These are phyloP conservation scores for Empidonax alnorum DNA, from an alignment of 2,113 vertebrate species.

Conservation along the genomic window DNA sequence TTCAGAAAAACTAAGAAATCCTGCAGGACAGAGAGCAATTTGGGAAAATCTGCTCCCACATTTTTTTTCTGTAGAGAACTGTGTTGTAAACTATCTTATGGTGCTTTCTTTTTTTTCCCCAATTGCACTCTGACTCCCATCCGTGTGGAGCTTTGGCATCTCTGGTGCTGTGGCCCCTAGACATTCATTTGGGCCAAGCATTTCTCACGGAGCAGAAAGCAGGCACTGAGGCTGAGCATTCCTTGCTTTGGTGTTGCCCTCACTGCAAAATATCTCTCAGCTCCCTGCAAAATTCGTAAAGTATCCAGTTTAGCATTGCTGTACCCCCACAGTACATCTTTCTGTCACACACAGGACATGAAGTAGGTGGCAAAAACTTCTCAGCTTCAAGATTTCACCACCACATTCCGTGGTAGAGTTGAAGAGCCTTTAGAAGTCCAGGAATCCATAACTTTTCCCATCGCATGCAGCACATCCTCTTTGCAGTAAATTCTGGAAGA, in stretches of 20 bases:
- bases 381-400: background rate
- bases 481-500: background rate
- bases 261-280: background rate
- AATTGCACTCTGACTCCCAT: accelerated
- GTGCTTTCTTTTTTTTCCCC: background rate
- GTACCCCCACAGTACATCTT: background rate
- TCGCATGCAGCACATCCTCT: background rate
- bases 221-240: background rate
- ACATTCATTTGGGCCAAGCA: background rate
- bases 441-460: background rate
- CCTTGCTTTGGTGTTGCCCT: background rate
- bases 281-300: background rate
- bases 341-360: background rate
- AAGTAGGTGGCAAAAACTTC: background rate
- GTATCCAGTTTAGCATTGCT: background rate
- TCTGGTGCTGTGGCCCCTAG: background rate
- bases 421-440: background rate
- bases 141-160: background rate
- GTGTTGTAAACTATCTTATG: background rate
- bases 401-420: background rate
- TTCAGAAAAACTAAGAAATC: background rate
- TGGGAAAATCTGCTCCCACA: background rate
- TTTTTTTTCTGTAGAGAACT: background rate
- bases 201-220: background rate
- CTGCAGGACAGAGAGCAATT: background rate